These are phyloP conservation scores for Gymnobelideus leadbeateri DNA, from an alignment of 2,113 vertebrate species.

Conservation along the genomic window DNA sequence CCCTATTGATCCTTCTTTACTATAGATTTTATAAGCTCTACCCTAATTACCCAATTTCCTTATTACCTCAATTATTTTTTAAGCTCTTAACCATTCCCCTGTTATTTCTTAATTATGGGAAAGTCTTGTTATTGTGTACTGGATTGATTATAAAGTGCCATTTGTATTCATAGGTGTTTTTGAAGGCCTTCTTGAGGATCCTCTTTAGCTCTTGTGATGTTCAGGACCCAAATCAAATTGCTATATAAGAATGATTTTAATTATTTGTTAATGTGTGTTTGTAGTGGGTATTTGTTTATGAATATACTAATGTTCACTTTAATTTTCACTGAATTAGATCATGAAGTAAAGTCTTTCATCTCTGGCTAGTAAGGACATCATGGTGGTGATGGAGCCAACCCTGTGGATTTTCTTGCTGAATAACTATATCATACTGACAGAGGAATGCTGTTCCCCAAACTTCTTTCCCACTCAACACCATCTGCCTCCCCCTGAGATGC, in stretches of 20 bases:
- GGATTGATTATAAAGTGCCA: background rate
- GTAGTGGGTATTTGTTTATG: background rate
- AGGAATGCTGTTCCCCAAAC: background rate
- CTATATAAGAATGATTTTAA: background rate
- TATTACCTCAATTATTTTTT: background rate
- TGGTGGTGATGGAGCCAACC: background rate
- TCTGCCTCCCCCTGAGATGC: background rate
- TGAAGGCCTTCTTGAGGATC: background rate
- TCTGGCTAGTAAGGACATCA: background rate
- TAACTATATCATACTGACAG: background rate
- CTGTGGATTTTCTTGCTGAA: background rate
- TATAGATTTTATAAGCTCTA: background rate
- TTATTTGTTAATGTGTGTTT: background rate
- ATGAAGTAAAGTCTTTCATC: background rate
- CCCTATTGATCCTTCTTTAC: background rate
- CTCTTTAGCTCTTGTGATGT: background rate
- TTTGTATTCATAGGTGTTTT: background rate
- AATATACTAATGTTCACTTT: background rate
- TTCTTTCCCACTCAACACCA: background rate
- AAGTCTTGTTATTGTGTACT: background rate
- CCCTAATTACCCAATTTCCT: background rate
- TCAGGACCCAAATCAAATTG: background rate
- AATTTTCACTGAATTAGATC: background rate
- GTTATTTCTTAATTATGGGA: background rate
- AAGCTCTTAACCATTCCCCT: background rate